Base-by-base conservation (phyloP, 2,888 invertebrate species). In the Hetaerina titia region DNA sequence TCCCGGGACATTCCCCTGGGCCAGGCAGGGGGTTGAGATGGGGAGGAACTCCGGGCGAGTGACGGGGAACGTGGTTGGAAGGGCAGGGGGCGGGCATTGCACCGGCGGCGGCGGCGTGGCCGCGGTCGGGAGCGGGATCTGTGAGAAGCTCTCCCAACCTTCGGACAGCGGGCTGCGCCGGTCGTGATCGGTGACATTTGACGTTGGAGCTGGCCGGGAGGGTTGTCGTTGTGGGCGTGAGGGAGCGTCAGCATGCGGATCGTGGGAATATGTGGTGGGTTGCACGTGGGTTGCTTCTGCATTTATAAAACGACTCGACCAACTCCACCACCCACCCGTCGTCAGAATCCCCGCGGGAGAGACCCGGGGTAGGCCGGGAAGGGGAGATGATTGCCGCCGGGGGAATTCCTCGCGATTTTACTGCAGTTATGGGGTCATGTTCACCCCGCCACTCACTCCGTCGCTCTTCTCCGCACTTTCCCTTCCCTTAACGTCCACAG, bases 321-420 rank as follows among this genome's bases (percentile, higher is more conserved):
- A 15, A 19, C 45, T n/a, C 60, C 5, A 45, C 22, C n/a, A 4
- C 45, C 45, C 1, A 45, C 45, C 45, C 45, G 45, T 4, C 45
- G 45, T 45, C 45, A 45, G 45, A 45, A 45, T 88, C 88, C 22
- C 88, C 88, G 6, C 15, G 88, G 88, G 31, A 13, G 90, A 45
- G 64, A 64, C n/a, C 13, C 25, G 45, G 25, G 45, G 25, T 31
- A 31, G 7, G 64, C 6, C 58, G 25, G 57, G 63, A n/a, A 63
- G 60, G 57, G 22, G 45, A 17, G 90, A 19, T 15, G 64, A 90
- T 60, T 25, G 31, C 45, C 90, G 90, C 64, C 90, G 45, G 60
- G 90, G 90, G 90, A 90, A 90, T 90, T 90, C 90, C 63, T 63
- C 45, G 45, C 45, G 17, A 45, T 45, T 90, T 90, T 58, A 58